Evolutionary conservation across 2,797 vertebrate genomes (phyloP).

Genomic region (Emydoidea blandingii): DNA sequence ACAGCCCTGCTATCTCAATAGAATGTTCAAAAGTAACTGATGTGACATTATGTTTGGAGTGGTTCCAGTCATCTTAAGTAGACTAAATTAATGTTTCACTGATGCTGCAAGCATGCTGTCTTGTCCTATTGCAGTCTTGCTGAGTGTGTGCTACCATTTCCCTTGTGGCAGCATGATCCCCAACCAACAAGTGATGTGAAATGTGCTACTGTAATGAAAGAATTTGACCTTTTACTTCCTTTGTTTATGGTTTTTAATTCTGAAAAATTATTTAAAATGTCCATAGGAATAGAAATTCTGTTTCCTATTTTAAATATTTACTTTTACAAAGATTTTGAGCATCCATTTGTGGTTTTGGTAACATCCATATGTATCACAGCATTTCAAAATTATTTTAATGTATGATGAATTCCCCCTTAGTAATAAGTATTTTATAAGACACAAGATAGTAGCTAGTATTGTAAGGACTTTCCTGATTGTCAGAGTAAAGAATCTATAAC

Average conservation of each 20-base stretch:
- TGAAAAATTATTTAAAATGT: background rate
- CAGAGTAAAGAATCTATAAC: background rate
- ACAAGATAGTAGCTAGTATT: background rate
- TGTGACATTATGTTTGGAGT: slow-evolving; percentile 49
- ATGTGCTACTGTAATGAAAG: slow-evolving; percentile 7
- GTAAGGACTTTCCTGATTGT: slow-evolving; percentile 11
- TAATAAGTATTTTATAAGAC: background rate
- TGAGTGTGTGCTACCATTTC: background rate
- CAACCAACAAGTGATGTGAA: slow-evolving; percentile 3
- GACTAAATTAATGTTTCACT: slow-evolving; percentile 34
- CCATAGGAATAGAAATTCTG: no score
- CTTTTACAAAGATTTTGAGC: background rate
- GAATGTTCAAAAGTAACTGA: slow-evolving; percentile 58
- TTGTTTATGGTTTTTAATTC: slow-evolving; percentile 11
- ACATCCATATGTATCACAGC: background rate
- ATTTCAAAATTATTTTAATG: background rate
- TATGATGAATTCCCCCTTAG: background rate
- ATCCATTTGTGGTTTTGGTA: background rate
- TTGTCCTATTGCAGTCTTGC: slow-evolving; percentile 14
- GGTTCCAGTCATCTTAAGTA: slow-evolving; percentile 50
- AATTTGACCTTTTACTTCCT: background rate
- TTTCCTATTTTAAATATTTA: background rate
- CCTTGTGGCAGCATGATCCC: background rate
- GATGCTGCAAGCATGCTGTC: slow-evolving; percentile 38
- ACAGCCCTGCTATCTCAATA: slow-evolving; percentile 55